phyloP scores from a whole-genome alignment of 2,113 vertebrate genomes.

The Brienomyrus longianalis region DNA sequence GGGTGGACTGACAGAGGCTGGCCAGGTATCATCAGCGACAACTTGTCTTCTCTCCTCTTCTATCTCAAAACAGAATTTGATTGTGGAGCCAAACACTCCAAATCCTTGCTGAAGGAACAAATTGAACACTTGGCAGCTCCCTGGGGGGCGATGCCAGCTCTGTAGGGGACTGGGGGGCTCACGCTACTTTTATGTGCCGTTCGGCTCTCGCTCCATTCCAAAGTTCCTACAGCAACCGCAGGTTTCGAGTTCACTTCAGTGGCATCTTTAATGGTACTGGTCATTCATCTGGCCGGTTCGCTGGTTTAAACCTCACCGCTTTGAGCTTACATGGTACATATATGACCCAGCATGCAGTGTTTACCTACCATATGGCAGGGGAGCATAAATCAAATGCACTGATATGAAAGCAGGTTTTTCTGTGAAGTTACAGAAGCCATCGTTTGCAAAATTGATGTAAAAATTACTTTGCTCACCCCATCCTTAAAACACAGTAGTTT shows the following conservation, averaged over 20 bases:
- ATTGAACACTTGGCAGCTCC: neutral
- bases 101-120: neutral
- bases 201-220: neutral
- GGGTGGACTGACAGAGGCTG: neutral
- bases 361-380: neutral
- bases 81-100: neutral
- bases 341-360: neutral
- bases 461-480: conserved; percentile 78
- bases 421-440: conserved; percentile 23
- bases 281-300: neutral
- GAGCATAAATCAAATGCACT: neutral
- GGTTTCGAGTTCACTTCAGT: neutral
- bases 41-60: neutral
- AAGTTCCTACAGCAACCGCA: neutral
- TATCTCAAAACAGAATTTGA: neutral
- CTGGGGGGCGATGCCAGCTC: neutral
- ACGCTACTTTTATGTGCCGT: neutral
- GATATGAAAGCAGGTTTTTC: neutral
- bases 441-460: conserved; percentile 57
- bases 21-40: neutral
- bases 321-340: neutral
- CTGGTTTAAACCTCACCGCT: neutral
- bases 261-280: neutral
- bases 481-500: conserved; percentile 45
- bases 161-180: neutral